Base-by-base conservation (phyloP, 2,888 invertebrate genomes). In the Thysanoteuthis rhombus region DNA sequence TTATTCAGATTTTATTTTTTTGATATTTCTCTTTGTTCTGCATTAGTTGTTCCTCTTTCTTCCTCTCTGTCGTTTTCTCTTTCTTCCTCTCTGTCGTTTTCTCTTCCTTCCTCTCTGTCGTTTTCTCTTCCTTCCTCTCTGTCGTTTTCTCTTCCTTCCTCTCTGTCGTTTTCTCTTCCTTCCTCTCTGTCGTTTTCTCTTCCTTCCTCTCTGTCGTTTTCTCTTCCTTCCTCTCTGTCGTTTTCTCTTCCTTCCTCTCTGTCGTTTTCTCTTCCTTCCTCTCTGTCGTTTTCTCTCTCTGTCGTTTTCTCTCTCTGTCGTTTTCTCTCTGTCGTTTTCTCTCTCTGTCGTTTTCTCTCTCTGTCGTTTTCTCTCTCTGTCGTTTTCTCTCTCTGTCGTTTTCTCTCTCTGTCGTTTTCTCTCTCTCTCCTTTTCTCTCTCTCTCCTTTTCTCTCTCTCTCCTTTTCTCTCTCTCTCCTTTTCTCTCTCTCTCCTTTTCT, bases 51-150 rank as follows among this genome's bases (percentile, higher is more conserved):
- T 58, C 25, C 25, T 58, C 28, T 58, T 28, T 58, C 5, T 58
- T 58, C 28, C 25, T 58, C 25, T 58, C 28, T 58, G 22, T 58
- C 5, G 1, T 58, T 28, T 1, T 58, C 25, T 28, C 28, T 58
- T 58, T 58, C 25, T n/a, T n/a, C n/a, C n/a, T 22, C n/a, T 32
- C 42, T 22, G 39, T 75, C 58, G 89, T 75, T 42, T 93, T 89
- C 75, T 38, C 40, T 45, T 92, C 45, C 89, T 19, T 91, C 32
- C 40, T 75, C 39, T n/a, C 32, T 40, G 45, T 89, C 90, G n/a
- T 47, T 91, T 39, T 92, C 58, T 92, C 92, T 47, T 75, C 90
- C 58, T 93, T 90, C 42, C 52, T 90, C 40, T 39, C n/a, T 90
- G 39, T 92, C 40, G 58, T 91, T 92, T 52, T 93, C 1, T 93